Conservation (phyloP, 1,140 invertebrate species). For the Hylaeus volcanicus region DNA sequence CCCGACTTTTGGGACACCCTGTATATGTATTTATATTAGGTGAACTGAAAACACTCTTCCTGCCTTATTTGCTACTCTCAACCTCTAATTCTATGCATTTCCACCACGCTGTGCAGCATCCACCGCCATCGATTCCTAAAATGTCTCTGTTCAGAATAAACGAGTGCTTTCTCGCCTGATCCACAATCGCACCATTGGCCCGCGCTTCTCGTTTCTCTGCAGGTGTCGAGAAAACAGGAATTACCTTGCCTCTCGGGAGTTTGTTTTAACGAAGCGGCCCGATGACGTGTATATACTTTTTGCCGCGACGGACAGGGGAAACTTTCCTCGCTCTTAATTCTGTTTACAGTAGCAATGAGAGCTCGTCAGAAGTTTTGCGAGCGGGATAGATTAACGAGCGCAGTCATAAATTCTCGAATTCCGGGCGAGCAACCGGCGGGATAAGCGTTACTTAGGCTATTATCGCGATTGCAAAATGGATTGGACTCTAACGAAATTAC, state of each 20-base stretch:
- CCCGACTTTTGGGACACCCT: too few species aligned
- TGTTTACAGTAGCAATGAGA: conserved; percentile 37
- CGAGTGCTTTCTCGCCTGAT: too few species aligned
- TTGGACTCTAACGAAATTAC: not conserved
- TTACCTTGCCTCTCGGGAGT: conserved; percentile 16
- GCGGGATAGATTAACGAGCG: conserved; percentile 35
- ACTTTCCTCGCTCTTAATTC: conserved; percentile 37
- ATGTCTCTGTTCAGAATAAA: too few species aligned
- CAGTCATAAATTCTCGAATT: conserved; percentile 22
- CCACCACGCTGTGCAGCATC: too few species aligned
- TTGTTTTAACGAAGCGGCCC: conserved; percentile 54
- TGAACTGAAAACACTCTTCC: too few species aligned
- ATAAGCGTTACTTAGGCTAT: not conserved
- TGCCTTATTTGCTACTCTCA: too few species aligned
- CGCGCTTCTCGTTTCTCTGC: not conserved
- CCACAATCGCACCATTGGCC: not conserved
- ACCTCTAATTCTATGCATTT: too few species aligned
- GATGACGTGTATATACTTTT: conserved; percentile 34
- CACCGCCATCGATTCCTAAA: too few species aligned
- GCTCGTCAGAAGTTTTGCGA: conserved; percentile 30
- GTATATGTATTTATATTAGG: too few species aligned
- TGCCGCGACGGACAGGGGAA: not conserved
- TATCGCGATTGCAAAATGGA: conserved; percentile 17
- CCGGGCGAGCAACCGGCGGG: not conserved
- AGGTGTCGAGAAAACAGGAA: conserved; percentile 26